Evolutionary conservation across 2,797 vertebrate genomes (phyloP), one percentile per base, ranked within the genome.

Genomic region (Neosalanx taihuensis): DNA sequence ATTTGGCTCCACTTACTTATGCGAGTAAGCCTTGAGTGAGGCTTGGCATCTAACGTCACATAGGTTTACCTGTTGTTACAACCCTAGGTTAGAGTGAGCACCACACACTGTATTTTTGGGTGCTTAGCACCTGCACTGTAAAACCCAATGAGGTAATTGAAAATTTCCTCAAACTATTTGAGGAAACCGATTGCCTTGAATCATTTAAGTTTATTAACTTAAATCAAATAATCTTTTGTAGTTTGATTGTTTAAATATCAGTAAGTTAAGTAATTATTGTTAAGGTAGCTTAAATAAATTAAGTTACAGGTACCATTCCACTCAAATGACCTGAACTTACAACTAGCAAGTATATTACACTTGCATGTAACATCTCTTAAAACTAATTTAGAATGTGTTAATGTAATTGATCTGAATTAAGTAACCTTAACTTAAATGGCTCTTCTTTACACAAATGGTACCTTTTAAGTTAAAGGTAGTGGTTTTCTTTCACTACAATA

Each of bases 401-500:
- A 66, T 66, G 7, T 2, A 58, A 72, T 66, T 20, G 66, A 72
- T 72, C 41, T 64, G 70, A 71, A 51, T 26, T 51, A 71, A 71
- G 70, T 71, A 31, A 62, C 13, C 62, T 60, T 53, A 64, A 63
- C 41, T 63, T 71, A 53, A 71, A 71, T 64, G 17, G 51, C 23
- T 37, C 18, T 70, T 71, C 6, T 64, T 64, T 64, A 53, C 41
- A 53, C 23, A 53, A 63, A 31, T 71, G 60, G 51, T 71, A 46
- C 23, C 26, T 63, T 41, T 71, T 51, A 64, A 53, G 69, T 71
- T 26, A 26, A 26, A 26, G 63, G 46, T 20, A 70, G 59, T 53
- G n/a, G 41, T 71, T 64, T 51, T 63, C 46, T 71, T 71, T 59
- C 37, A 71, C 35, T 63, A 64, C 63, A 71, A 37, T 23, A 71